A percentile compares a stretch with the other conserved stretches of the same genome.
Conservation (phyloP, 2,113 vertebrate species). For the Callaeas wilsoni region DNA sequence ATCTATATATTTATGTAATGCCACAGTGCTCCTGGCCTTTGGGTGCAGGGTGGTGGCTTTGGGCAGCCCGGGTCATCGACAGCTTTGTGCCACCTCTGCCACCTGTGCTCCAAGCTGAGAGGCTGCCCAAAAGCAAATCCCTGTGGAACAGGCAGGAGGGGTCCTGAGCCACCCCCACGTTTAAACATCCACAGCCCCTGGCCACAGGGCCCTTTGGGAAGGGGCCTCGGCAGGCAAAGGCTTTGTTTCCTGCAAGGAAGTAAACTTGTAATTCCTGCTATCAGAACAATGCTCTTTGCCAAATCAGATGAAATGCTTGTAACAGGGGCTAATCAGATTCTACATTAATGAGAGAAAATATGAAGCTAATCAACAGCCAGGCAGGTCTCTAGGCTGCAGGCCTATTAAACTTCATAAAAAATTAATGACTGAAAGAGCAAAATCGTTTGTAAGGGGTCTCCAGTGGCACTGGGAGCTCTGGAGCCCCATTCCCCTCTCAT, state of each 20-base stretch:
- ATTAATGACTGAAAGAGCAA: conserved; percentile 87
- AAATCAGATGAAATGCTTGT: conserved; percentile 69
- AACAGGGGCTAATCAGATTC: conserved; percentile 85
- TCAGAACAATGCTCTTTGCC: conserved; percentile 55
- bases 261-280: conserved; percentile 48
- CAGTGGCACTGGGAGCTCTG: conserved; percentile 69
- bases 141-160: rapidly evolving
- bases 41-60: background rate
- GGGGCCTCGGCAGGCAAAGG: background rate
- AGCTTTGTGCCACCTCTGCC: background rate
- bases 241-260: background rate
- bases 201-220: background rate
- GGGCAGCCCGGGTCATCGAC: background rate
- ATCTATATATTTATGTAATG: rapidly evolving
- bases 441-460: conserved; percentile 83
- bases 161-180: background rate
- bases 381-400: conserved; percentile 81
- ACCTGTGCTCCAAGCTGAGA: background rate
- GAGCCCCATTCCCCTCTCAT: conserved; percentile 71
- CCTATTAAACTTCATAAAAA: conserved; percentile 91
- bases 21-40: background rate
- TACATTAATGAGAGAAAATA: conserved; percentile 86
- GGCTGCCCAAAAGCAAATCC: background rate
- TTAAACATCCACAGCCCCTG: background rate
- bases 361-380: conserved; percentile 83